These are phyloP conservation scores for Dynastes maya DNA, from an alignment of 2,888 invertebrate species.

Conservation along the genomic window DNA sequence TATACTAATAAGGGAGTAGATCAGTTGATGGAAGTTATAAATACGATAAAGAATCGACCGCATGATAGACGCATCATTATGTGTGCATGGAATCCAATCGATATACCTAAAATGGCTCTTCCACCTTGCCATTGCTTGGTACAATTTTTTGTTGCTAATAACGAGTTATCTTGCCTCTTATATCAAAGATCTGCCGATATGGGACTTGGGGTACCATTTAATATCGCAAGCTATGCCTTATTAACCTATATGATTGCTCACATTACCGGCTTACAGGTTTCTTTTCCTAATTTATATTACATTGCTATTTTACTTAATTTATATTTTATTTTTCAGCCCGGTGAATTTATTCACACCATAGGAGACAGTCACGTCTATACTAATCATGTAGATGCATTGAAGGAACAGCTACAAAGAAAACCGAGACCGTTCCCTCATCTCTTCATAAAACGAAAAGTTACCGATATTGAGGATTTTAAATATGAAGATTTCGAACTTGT, in stretches of 20 bases:
- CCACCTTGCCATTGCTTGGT: conserved; percentile 96
- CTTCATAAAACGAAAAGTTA: conserved; percentile 80
- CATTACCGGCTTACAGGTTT: conserved; percentile 87
- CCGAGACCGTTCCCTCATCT: conserved; percentile 89
- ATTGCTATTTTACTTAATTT: neutral
- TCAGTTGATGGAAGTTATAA: conserved; percentile 86
- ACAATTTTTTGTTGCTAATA: conserved; percentile 91
- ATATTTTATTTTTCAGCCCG: conserved; percentile 75
- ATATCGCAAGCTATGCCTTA: conserved; percentile 96
- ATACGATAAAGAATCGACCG: conserved; percentile 85
- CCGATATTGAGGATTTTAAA: conserved; percentile 88
- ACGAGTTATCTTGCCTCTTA: conserved; percentile 90
- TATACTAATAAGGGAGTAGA: conserved; percentile 89
- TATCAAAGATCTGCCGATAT: conserved; percentile 98
- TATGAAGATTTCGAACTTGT: conserved; percentile 90
- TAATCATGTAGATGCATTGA: conserved; percentile 89
- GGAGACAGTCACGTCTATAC: conserved; percentile 96
- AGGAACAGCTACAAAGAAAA: conserved; percentile 83
- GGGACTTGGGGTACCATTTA: conserved; percentile 97
- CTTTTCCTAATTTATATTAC: conserved; percentile 46
- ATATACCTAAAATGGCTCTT: conserved; percentile 91
- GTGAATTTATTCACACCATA: conserved; percentile 93
- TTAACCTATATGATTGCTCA: conserved; percentile 97
- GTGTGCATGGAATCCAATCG: conserved; percentile 94
- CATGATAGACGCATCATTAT: conserved; percentile 92